Conservation (phyloP, 2,888 invertebrate species). For the Sympetrum striolatum region DNA sequence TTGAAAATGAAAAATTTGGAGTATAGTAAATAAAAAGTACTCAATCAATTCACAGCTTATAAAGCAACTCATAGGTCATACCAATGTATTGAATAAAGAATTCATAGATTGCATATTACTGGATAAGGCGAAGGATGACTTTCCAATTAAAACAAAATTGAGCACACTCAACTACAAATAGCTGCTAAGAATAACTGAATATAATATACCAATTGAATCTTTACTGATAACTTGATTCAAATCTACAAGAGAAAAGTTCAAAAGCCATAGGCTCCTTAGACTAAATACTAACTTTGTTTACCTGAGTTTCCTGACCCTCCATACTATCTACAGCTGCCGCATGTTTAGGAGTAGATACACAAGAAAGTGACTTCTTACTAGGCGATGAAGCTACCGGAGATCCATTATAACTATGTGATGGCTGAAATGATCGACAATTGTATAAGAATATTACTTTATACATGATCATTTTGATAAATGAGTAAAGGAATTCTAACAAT, state of each 20-base stretch:
- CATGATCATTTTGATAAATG: no score
- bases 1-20: not conserved
- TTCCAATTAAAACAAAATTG: no score
- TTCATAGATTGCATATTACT: not conserved
- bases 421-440: not conserved
- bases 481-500: not conserved
- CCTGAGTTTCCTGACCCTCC: not conserved
- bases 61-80: no score
- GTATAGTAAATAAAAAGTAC: not conserved
- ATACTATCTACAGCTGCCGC: not conserved
- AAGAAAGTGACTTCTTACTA: not conserved
- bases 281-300: not conserved
- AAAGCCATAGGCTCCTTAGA: no score
- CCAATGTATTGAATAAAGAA: no score
- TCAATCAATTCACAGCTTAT: no score
- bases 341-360: not conserved
- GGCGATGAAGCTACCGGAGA: not conserved
- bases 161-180: not conserved
- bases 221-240: no score
- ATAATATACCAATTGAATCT: no score
- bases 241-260: no score
- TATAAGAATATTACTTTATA: no score
- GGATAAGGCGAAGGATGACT: not conserved
- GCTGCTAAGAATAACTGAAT: not conserved
- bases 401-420: not conserved